These are phyloP conservation scores for Strigamia maritima DNA, from an alignment of 2,888 invertebrate genomes.

Conservation along the genomic window DNA sequence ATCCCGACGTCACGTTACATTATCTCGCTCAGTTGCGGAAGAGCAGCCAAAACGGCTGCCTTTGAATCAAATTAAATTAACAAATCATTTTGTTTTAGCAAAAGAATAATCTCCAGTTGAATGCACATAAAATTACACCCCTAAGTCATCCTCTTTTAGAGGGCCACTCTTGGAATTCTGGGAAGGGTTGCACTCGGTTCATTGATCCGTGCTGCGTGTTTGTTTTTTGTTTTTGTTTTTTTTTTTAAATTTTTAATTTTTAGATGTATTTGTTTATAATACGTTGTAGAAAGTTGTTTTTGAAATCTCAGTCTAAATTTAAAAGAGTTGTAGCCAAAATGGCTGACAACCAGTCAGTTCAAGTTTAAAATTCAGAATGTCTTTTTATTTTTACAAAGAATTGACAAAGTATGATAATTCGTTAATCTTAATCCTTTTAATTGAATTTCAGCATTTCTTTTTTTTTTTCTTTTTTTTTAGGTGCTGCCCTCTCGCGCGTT, in stretches of 20 bases:
- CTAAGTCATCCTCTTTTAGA: neutral
- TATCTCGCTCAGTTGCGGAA: neutral
- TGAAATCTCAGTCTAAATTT: no score
- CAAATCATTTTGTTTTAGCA: neutral
- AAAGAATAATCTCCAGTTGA: neutral
- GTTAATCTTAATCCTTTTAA: no score
- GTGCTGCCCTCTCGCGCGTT: no score
- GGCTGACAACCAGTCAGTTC: no score
- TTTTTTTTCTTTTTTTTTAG: no score
- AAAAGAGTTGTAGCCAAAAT: no score
- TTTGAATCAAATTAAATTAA: neutral
- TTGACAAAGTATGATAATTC: no score
- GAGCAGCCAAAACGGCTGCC: neutral
- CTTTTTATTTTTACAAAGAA: no score
- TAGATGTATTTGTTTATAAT: neutral
- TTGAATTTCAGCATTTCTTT: no score
- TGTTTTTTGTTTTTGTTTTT: neutral
- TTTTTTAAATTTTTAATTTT: neutral
- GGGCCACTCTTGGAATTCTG: neutral
- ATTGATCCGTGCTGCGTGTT: neutral
- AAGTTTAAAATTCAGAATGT: no score
- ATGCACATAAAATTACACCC: constrained; percentile 4
- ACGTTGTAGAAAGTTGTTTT: no score
- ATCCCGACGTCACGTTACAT: neutral
- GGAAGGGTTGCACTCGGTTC: constrained; percentile 6